Base-by-base conservation (phyloP, 1,140 invertebrate species). In the Eumaeus atala region DNA sequence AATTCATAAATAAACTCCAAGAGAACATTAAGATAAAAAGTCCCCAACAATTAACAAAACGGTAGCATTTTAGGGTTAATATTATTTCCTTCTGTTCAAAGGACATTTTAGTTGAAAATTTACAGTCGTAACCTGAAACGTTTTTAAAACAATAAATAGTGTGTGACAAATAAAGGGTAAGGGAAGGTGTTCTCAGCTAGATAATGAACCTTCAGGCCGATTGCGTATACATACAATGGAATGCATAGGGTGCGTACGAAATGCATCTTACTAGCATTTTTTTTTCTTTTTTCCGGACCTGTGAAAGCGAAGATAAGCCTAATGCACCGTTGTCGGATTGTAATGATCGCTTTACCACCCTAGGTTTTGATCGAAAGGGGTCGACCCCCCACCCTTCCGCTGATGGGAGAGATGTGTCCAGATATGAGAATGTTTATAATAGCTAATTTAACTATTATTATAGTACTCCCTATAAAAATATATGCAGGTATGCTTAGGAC, bases 31-130 rank as follows among this genome's bases (percentile, higher is more conserved):
- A 56, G 38, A 54, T 62, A 76, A 83, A 84, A 78, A 72, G 61
- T 59, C 74, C 78, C 77, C 58, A 72, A 82, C 79, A 80, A 83
- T 85, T 84, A 85, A 83, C 82, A 79, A 84, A 84, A 82, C 63
- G 79, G 67, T 76, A 61, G 67, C 68, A 66, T 74, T 76, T 77
- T 73, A 66, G 77, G 79, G 77, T 82, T 83, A 83, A 81, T 70
- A 83, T 79, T 83, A 80, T 74, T 78, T 77, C 76, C 77, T 76
- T 67, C 66, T 59, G 52, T 33, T 54, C 61, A 64, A 44, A 58
- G 54, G 52, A 65, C 68, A 71, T 69, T 69, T 18, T 34, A 12
- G 33, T 60, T 50, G 51, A 53, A 62, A 70, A 75, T 67, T 78
- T 72, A 72, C 66, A 66, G 64, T 63, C 38, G 80, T 80, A 77